Percentiles rank a stretch among this genome's conserved stretches.
Evolutionary conservation across 2,113 vertebrate genomes (phyloP).

Genomic region (Aspiorhynchus laticeps): DNA sequence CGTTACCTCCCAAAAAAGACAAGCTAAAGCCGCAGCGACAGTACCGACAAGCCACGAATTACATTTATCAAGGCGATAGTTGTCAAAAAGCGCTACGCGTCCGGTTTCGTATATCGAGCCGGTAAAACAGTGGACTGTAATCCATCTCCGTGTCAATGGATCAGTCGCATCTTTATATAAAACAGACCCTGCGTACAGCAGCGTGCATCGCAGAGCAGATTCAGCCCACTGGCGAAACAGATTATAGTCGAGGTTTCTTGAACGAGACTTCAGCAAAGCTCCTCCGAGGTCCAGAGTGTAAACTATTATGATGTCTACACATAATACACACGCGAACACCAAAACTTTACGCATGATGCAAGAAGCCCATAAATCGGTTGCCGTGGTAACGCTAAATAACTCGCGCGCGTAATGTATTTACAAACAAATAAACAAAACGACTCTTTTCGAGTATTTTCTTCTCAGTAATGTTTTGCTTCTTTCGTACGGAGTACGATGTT

Average conservation of each 20-base stretch:
- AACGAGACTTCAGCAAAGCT: slow-evolving; percentile 7
- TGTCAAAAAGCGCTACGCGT: slow-evolving; percentile 6
- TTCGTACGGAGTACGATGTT: not conserved
- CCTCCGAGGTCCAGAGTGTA: slow-evolving; percentile 40
- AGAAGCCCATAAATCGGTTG: too few relatives aligned
- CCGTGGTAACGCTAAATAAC: not conserved
- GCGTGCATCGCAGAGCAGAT: slow-evolving; percentile 59
- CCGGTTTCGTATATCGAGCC: slow-evolving; percentile 68
- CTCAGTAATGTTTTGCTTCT: not conserved
- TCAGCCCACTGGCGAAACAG: slow-evolving; percentile 58
- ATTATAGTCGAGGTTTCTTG: not conserved
- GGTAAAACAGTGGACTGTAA: slow-evolving; percentile 55
- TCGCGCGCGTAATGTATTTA: not conserved
- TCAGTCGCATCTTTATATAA: accelerated
- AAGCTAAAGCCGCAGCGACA: slow-evolving; percentile 64
- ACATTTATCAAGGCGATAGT: slow-evolving; percentile 18
- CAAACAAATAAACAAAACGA: not conserved
- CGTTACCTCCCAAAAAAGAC: slow-evolving; percentile 73
- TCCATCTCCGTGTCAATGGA: slow-evolving; percentile 49
- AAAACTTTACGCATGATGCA: not conserved
- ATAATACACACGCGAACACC: accelerated
- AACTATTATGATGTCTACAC: slow-evolving; percentile 60
- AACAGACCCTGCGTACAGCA: accelerated
- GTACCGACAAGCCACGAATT: slow-evolving; percentile 59
- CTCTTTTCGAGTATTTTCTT: not conserved